These are phyloP conservation scores for Bombus pascuorum DNA, from an alignment of 1,140 invertebrate genomes.

Conservation along the genomic window DNA sequence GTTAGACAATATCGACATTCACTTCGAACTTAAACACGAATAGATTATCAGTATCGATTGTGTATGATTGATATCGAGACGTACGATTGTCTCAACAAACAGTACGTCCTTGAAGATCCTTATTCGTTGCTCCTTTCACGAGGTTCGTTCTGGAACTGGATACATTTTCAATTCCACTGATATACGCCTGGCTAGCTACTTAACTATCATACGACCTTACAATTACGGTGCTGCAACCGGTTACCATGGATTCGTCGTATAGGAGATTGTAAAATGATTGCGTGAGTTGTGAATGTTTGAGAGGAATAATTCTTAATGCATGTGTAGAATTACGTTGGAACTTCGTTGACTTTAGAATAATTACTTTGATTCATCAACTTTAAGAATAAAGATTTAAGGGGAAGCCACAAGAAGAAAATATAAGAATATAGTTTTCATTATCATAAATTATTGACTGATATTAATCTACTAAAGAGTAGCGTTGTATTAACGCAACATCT, in stretches of 20 bases:
- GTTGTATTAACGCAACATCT: too few relatives aligned
- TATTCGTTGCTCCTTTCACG: conserved; percentile 62
- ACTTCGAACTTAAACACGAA: too few relatives aligned
- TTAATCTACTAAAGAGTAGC: too few relatives aligned
- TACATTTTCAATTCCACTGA: conserved; percentile 52
- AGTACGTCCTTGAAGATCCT: conserved; percentile 46
- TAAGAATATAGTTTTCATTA: too few relatives aligned
- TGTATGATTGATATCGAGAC: conserved; percentile 1
- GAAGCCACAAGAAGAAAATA: too few relatives aligned
- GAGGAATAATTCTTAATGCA: neutral
- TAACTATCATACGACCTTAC: conserved; percentile 4
- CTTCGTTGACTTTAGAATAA: neutral
- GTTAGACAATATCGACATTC: neutral
- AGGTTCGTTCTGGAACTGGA: conserved; percentile 41
- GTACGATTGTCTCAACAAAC: neutral
- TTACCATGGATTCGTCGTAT: neutral
- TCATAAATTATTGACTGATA: too few relatives aligned
- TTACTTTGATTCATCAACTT: neutral
- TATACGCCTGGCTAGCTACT: neutral
- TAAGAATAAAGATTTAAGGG: too few relatives aligned
- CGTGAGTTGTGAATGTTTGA: neutral
- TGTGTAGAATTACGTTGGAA: neutral
- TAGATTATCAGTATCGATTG: conserved; percentile 18
- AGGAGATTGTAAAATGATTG: neutral
- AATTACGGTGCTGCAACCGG: conserved; percentile 17